phyloP scores from a whole-genome alignment of 2,888 invertebrate species.

The Rhagonycha fulva region DNA sequence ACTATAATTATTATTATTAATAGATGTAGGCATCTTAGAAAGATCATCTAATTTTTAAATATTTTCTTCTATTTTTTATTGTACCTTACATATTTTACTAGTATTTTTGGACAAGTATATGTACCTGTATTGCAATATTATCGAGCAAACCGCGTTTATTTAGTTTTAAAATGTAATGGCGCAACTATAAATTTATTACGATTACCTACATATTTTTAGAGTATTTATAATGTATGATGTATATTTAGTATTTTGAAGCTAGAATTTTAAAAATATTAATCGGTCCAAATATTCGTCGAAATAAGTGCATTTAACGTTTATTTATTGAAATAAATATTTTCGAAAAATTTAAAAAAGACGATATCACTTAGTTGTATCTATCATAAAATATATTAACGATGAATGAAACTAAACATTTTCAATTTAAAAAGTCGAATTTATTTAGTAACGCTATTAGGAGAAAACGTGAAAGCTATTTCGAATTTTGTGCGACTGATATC shows the following conservation, averaged over 20 bases:
- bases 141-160: neutral
- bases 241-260: neutral
- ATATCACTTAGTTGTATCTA: neutral
- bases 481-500: neutral
- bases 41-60: neutral
- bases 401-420: neutral
- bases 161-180: neutral
- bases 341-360: neutral
- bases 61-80: conserved; percentile 1
- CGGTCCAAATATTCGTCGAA: neutral
- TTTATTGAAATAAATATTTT: neutral
- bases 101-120: conserved; percentile 20
- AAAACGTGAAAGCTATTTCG: neutral
- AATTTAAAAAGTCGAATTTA: neutral
- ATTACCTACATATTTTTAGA: neutral
- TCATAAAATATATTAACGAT: neutral
- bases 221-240: neutral
- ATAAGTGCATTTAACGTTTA: neutral
- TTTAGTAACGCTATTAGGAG: neutral
- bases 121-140: conserved; percentile 22
- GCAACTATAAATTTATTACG: neutral
- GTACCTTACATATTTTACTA: conserved; percentile 7
- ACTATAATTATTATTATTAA: neutral
- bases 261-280: neutral
- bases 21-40: neutral